Conservation (phyloP, 2,797 vertebrate species). For the Leptodactylus fallax region DNA sequence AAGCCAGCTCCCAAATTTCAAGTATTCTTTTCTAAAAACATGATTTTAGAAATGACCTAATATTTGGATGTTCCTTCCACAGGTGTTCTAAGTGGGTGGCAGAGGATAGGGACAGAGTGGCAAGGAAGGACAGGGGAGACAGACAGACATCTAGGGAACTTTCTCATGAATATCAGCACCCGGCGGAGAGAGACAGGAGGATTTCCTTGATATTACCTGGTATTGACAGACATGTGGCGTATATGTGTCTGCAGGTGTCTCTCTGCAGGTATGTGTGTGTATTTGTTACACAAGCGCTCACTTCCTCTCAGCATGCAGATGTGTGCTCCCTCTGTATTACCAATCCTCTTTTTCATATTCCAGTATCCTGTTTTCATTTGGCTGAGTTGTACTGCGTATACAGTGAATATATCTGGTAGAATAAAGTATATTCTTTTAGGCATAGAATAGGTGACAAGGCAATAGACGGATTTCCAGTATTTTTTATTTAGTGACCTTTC, state of each 20-base stretch:
- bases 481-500: background rate
- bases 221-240: conserved; percentile 57
- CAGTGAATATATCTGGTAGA: background rate
- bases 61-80: conserved; percentile 7
- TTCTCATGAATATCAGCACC: conserved; percentile 60
- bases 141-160: conserved; percentile 51
- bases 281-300: conserved; percentile 22
- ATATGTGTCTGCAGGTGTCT: conserved; percentile 60
- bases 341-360: background rate
- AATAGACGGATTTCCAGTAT: background rate
- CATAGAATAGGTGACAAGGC: too few species aligned
- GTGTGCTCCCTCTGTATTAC: background rate
- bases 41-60: background rate
- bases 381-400: background rate
- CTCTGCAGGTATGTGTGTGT: conserved; percentile 37
- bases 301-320: conserved; percentile 37
- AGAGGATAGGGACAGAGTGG: conserved; percentile 53
- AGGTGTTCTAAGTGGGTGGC: conserved; percentile 60
- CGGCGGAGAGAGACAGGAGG: conserved; percentile 55
- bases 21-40: background rate
- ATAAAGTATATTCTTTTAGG: background rate
- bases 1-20: background rate
- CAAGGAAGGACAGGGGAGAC: conserved; percentile 48
- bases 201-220: conserved; percentile 64
- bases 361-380: background rate